A percentile compares a stretch with the other conserved stretches of the same genome.
Conservation (phyloP, 2,888 invertebrate genomes). For the Spodoptera picta region DNA sequence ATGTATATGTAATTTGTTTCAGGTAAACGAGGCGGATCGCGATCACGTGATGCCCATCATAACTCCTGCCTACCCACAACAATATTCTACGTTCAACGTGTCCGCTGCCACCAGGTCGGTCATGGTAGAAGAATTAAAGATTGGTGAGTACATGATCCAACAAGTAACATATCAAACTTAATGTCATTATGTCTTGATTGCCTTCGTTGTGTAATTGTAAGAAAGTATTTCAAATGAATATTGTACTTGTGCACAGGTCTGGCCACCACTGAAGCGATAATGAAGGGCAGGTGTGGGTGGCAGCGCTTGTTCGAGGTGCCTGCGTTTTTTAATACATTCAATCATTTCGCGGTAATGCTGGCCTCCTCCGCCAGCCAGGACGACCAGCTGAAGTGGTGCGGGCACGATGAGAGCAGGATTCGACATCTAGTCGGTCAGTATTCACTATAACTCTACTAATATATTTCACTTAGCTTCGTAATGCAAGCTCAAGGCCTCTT, state of each 20-base stretch:
- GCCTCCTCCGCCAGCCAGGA: conserved; percentile 84
- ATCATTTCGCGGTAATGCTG: too few species aligned
- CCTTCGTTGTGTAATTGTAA: too few species aligned
- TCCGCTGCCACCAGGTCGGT: conserved; percentile 97
- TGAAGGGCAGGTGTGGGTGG: too few species aligned
- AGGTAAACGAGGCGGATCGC: conserved; percentile 96
- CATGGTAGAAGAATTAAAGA: conserved; percentile 97
- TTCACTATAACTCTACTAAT: too few species aligned
- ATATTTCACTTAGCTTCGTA: too few species aligned
- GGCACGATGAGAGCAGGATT: too few species aligned
- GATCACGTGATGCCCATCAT: conserved; percentile 99
- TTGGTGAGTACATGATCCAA: conserved; percentile 84
- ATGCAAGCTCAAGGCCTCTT: too few species aligned
- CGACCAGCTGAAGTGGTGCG: conserved; percentile 97
- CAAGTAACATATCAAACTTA: too few species aligned
- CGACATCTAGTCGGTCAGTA: too few species aligned
- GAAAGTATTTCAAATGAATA: neutral
- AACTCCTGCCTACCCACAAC: conserved; percentile 99
- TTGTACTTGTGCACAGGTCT: conserved; percentile 73
- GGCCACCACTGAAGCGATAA: conserved; percentile 95
- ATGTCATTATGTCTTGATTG: too few species aligned
- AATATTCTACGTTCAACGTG: conserved; percentile 99
- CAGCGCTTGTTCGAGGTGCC: conserved; percentile 98
- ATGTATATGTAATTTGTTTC: conserved; percentile 11
- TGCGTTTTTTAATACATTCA: too few species aligned